Evolutionary conservation across 2,113 vertebrate species (phyloP).

Genomic region (Phainopepla nitens): DNA sequence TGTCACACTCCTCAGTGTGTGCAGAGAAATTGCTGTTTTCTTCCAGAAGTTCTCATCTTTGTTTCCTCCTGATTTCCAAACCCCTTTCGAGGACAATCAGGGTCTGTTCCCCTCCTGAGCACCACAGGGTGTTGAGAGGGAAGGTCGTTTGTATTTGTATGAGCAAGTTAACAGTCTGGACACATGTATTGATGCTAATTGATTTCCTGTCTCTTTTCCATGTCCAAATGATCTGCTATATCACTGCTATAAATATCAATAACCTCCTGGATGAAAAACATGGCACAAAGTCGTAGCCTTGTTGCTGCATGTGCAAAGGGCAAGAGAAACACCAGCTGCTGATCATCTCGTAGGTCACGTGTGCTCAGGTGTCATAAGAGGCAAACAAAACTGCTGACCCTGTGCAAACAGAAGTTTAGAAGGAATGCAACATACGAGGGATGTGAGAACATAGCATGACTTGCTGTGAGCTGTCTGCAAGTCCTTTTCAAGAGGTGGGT

Average conservation of each 20-base stretch:
- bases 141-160: background rate
- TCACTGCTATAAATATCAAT: constrained; percentile 31
- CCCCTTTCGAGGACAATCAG: background rate
- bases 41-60: background rate
- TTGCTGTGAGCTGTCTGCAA: background rate
- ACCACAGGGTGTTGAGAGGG: fast-evolving
- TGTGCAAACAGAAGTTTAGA: background rate
- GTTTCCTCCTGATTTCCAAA: background rate
- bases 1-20: background rate
- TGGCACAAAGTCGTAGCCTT: background rate
- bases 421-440: background rate
- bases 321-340: background rate
- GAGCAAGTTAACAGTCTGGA: background rate
- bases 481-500: background rate
- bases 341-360: background rate
- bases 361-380: background rate
- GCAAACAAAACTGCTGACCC: background rate
- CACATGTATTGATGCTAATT: background rate
- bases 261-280: background rate
- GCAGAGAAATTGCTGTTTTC: background rate
- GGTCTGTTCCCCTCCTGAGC: background rate
- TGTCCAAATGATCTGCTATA: constrained; percentile 37
- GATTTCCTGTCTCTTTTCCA: constrained; percentile 35
- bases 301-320: background rate
- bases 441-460: background rate